Evolutionary conservation across 1,140 invertebrate genomes (phyloP), one percentile per base, ranked within the genome.

Genomic region (Psix sp.): DNA sequence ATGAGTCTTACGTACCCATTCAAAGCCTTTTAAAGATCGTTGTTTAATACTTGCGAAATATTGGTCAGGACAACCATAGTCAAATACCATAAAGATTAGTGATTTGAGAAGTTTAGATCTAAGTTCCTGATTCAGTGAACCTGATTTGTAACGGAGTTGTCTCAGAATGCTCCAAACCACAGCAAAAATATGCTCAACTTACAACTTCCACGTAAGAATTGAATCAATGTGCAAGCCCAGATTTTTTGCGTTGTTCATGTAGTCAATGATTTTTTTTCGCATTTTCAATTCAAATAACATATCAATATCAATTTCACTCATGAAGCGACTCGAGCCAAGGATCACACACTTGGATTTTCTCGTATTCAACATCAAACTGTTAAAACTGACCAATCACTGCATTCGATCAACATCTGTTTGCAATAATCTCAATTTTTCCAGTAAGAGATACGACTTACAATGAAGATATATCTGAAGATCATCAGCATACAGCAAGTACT

Each of bases 191-290:
- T 29, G 26, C 26, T 29, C 7, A 29, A 29, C 26, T 2, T 29
- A n/a, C 26, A 29, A n/a, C 26, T 29, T 29, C 26, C 7, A 29
- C 7, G 26, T 29, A n/a, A 29, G 26, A 10, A 10, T 29, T 1
- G 26, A 29, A 7, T 29, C 26, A n/a, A 29, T 2, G n/a, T 29
- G 26, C n/a, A 29, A 7, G 2, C 26, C 26, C 7, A 29, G 26
- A 29, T 29, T 29, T 29, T 29, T 29, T 29, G 26, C 26, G n/a
- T 29, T 29, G n/a, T n/a, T 29, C 26, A 29, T n/a, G n/a, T 29
- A 29, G 6, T 29, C 26, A 29, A 29, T 29, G 26, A 10, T n/a
- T 2, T 29, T 29, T 29, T n/a, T 7, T 29, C n/a, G 26, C n/a
- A 29, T 29, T 29, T 29, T 29, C 26, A 29, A n/a, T 29, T n/a